phyloP scores from a whole-genome alignment of 1,140 invertebrate genomes.

The Pentalonia nigronervosa region DNA sequence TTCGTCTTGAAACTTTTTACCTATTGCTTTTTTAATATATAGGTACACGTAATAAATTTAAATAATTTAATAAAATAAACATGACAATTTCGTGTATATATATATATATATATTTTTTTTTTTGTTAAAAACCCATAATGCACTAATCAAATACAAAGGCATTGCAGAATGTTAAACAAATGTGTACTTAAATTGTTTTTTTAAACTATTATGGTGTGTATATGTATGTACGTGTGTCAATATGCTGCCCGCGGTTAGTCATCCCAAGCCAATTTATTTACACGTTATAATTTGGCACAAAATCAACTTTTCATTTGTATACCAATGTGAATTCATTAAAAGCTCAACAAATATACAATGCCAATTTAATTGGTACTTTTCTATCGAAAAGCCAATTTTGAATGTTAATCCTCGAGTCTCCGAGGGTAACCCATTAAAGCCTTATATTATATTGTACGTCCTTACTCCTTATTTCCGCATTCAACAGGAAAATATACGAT shows the following conservation, averaged over 20 bases:
- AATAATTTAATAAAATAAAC: neutral
- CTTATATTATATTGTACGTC: neutral
- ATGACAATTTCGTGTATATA: neutral
- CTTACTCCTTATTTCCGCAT: neutral
- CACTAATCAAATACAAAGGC: neutral
- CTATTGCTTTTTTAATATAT: neutral
- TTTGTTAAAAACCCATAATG: neutral
- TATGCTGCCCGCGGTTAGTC: constrained; percentile 21
- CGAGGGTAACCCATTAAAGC: neutral
- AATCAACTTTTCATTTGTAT: constrained; percentile 27
- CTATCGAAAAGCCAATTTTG: constrained; percentile 12
- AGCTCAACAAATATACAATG: constrained; percentile 27
- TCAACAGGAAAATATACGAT: neutral
- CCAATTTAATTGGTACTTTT: constrained; percentile 36
- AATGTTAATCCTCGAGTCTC: neutral
- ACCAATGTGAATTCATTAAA: constrained; percentile 23
- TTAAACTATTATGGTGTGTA: neutral
- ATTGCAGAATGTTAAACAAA: constrained; percentile 9
- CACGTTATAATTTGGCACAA: neutral
- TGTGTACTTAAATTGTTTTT: neutral
- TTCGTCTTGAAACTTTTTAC: neutral
- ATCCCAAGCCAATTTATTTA: constrained; percentile 41
- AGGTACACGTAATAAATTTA: neutral
- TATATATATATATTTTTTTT: neutral
- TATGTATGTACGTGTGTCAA: neutral